Conservation (phyloP, 2,888 invertebrate genomes). For the Phlogophora meticulosa region DNA sequence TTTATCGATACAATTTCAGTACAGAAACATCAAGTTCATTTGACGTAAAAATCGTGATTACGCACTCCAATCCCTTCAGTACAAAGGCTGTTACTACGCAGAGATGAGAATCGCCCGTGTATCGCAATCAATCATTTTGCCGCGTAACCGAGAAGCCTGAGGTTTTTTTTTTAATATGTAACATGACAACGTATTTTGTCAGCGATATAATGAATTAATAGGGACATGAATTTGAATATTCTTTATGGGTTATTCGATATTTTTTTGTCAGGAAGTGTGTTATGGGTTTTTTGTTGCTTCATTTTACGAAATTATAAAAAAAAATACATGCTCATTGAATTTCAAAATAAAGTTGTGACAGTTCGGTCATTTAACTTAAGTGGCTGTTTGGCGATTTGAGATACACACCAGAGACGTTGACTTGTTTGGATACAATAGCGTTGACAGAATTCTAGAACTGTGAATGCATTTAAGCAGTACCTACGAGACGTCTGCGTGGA, state of each 20-base stretch:
- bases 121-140: constrained; percentile 74
- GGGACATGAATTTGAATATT: constrained; percentile 58
- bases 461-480: background rate
- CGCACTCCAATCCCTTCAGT: constrained; percentile 25
- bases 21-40: constrained; percentile 2
- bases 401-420: too few relatives aligned
- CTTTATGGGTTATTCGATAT: constrained; percentile 24
- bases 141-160: constrained; percentile 67
- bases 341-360: too few relatives aligned
- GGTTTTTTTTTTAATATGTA: constrained; percentile 72
- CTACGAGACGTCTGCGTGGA: too few relatives aligned
- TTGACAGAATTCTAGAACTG: too few relatives aligned
- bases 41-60: constrained; percentile 42
- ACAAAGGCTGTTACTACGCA: constrained; percentile 33
- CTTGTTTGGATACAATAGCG: too few relatives aligned
- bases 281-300: background rate
- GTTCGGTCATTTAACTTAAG: too few relatives aligned
- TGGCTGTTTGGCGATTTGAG: too few relatives aligned
- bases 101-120: constrained; percentile 45
- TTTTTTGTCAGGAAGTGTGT: constrained; percentile 11
- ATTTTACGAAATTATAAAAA: background rate
- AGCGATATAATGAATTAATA: constrained; percentile 61
- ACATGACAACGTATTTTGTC: constrained; percentile 72
- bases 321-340: too few relatives aligned
- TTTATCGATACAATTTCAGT: constrained; percentile 13